Percentiles rank a stretch among this genome's conserved stretches.
These are phyloP conservation scores for Amblyopsis rosae DNA, from an alignment of 2,113 vertebrate genomes.

Conservation along the genomic window DNA sequence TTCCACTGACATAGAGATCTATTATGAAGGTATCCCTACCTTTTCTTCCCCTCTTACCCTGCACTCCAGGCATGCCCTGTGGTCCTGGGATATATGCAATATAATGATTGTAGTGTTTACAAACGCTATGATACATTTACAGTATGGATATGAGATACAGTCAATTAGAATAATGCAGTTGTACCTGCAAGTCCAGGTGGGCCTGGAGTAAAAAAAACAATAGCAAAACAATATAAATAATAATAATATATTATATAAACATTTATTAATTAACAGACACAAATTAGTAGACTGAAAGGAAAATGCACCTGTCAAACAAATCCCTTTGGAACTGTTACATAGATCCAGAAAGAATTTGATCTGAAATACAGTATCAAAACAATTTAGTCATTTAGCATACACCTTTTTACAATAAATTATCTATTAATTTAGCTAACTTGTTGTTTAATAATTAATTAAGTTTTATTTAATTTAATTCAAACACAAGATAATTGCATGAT, in stretches of 20 bases:
- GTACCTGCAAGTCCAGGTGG: conserved; percentile 87
- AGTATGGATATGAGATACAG: background rate
- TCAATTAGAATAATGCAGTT: conserved; percentile 7
- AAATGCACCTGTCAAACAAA: conserved; percentile 85
- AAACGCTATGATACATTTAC: background rate
- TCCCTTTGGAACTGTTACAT: conserved; percentile 84
- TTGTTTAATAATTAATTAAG: too few species aligned
- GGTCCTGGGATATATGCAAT: conserved; percentile 37
- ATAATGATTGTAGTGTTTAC: background rate
- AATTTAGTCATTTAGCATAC: background rate
- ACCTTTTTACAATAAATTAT: background rate
- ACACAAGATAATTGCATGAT: too few species aligned
- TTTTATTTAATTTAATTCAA: too few species aligned
- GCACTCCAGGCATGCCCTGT: conserved; percentile 60
- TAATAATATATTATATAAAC: background rate
- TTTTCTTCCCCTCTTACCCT: conserved; percentile 59
- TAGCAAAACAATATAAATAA: background rate
- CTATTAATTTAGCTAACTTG: too few species aligned
- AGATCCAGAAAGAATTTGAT: conserved; percentile 82
- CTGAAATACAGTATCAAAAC: conserved; percentile 60
- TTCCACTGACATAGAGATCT: too few species aligned
- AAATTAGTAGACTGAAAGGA: background rate
- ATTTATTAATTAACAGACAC: background rate
- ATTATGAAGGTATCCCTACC: conserved; percentile 38
- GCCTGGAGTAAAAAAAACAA: conserved; percentile 65